A percentile compares a stretch with the other conserved stretches of the same genome.
phyloP scores from a whole-genome alignment of 2,888 invertebrate species.

The Drosophila maculinotata region DNA sequence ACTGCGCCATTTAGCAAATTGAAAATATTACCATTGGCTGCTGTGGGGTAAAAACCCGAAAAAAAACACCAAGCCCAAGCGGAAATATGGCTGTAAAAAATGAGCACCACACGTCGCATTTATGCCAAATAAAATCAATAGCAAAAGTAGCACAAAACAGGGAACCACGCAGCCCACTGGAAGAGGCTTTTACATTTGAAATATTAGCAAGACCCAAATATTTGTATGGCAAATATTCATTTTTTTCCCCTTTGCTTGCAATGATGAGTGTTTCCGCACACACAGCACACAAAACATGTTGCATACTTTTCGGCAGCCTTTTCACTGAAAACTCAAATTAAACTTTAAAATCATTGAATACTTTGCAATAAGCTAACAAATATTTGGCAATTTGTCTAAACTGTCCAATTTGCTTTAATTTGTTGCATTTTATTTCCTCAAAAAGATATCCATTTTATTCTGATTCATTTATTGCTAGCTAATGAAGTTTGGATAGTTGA shows the following conservation, averaged over 20 bases:
- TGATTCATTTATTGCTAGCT: no score
- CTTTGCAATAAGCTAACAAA: slow-evolving; percentile 9
- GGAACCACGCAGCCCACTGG: neutral
- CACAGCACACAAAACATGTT: slow-evolving; percentile 34
- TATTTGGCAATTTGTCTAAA: neutral
- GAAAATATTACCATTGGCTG: slow-evolving; percentile 70
- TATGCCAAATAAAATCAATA: slow-evolving; percentile 78
- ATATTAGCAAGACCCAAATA: slow-evolving; percentile 68
- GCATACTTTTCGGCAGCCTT: slow-evolving; percentile 37
- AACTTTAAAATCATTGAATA: slow-evolving; percentile 30
- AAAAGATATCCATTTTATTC: no score
- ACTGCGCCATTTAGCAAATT: slow-evolving; percentile 77
- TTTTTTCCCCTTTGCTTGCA: slow-evolving; percentile 10
- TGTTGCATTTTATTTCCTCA: no score
- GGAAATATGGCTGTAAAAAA: slow-evolving; percentile 40
- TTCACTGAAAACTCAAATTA: slow-evolving; percentile 26
- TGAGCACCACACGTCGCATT: slow-evolving; percentile 68
- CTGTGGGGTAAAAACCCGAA: slow-evolving; percentile 20
- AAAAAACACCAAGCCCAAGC: slow-evolving; percentile 39
- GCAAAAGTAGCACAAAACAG: slow-evolving; percentile 67
- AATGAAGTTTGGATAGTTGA: neutral
- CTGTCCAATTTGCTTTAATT: no score
- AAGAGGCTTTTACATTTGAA: slow-evolving; percentile 61
- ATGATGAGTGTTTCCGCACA: slow-evolving; percentile 7
- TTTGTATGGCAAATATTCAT: slow-evolving; percentile 40